Conservation (phyloP, 2,888 invertebrate genomes). For the Drosophila imparisetae region DNA sequence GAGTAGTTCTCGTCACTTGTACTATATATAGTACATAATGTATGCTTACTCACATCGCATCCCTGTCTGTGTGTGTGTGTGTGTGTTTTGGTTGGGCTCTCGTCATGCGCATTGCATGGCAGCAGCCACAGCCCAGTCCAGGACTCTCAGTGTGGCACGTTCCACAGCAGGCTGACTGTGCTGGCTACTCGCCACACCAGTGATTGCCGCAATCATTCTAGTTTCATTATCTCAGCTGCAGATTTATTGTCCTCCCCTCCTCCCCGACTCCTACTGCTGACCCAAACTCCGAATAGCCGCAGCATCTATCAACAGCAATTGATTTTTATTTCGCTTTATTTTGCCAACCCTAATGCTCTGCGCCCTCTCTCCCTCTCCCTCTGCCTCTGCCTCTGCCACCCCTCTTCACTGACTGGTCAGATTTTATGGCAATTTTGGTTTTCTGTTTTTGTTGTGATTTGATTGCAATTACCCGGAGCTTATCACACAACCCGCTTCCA, state of each 20-base stretch:
- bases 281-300: conserved; percentile 37
- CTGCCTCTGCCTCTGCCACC: not conserved
- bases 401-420: conserved; percentile 36
- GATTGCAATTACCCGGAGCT: conserved; percentile 56
- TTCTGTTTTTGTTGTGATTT: conserved; percentile 35
- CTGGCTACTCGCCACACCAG: conserved; percentile 76
- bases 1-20: conserved; percentile 1
- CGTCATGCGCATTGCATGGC: conserved; percentile 68
- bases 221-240: conserved; percentile 82
- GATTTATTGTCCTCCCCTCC: conserved; percentile 64
- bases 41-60: conserved; percentile 37
- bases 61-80: conserved; percentile 5
- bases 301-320: conserved; percentile 67
- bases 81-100: not conserved
- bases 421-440: conserved; percentile 42
- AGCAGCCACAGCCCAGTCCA: conserved; percentile 36
- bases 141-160: conserved; percentile 11
- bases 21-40: conserved; percentile 54
- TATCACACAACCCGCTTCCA: conserved; percentile 51
- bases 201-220: conserved; percentile 84
- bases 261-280: conserved; percentile 5
- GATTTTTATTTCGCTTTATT: conserved; percentile 67
- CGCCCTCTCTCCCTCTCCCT: not conserved
- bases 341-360: conserved; percentile 3
- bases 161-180: conserved; percentile 11